Base-by-base conservation (phyloP, 2,113 vertebrate genomes). In the Semnornis frantzii region DNA sequence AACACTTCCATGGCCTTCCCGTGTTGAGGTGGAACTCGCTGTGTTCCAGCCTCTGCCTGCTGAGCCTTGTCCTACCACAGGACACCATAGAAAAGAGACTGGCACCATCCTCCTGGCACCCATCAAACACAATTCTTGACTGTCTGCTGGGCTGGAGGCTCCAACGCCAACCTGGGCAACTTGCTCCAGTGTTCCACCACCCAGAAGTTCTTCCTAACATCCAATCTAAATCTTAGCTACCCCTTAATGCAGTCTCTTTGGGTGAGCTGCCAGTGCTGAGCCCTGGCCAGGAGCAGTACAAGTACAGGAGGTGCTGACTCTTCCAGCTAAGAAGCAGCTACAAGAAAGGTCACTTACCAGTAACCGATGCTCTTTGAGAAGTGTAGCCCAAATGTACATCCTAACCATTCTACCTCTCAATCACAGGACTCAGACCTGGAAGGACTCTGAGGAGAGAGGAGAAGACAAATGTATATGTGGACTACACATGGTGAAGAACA, bases 361-460 rank as follows among this genome's bases (percentile, higher is more conserved):
- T 89, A 95, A 94, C 93, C n/a, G 92, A 66, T 94, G 92, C 93
- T 92, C 89, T 94, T 92, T 89, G 92, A 82, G 93, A 95, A 92
- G 92, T 95, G 95, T 89, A 91, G 95, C 95, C 93, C 93, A 86
- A 96, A 95, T 86, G 90, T 76, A 96, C 93, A 94, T 89, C 58
- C 89, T 95, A 94, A 95, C 87, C 91, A 94, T 74, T 94, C 93
- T 95, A 96, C 93, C 93, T 91, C 93, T 95, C 90, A 94, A 84
- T 89, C 93, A 91, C 93, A 95, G 95, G 93, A 91, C 89, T 96
- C 95, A 92, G 24, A 92, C 95, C 95, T 95, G 93, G 95, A 91
- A 95, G 93, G 93, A 91, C 93, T 96, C 95, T 94, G 93, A 96
- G 95, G 95, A 96, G 93, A 95, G 95, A 96, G 95, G 93, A 96